These are phyloP conservation scores for Criorhina ranunculi DNA, from an alignment of 2,888 invertebrate genomes.

Conservation along the genomic window DNA sequence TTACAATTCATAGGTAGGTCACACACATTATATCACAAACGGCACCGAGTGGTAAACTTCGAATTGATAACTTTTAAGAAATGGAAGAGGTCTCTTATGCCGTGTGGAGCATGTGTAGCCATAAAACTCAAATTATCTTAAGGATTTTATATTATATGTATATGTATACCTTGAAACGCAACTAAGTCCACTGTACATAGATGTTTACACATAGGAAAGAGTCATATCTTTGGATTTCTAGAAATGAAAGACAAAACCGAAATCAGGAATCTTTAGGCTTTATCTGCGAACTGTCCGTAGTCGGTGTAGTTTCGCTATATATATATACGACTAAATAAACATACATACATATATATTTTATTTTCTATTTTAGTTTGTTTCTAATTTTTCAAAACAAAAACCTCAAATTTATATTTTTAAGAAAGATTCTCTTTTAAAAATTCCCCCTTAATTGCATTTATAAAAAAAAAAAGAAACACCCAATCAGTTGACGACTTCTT, in stretches of 20 bases:
- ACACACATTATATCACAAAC: conserved; percentile 37
- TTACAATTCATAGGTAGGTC: conserved; percentile 66
- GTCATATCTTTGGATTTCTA: conserved; percentile 76
- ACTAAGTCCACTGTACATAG: conserved; percentile 64
- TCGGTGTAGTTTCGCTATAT: conserved; percentile 50
- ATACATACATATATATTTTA: conserved; percentile 31
- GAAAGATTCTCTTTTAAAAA: conserved; percentile 30
- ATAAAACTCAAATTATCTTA: conserved; percentile 65
- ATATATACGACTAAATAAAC: conserved; percentile 31
- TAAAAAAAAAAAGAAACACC: conserved; percentile 14
- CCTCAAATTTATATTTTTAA: conserved; percentile 29
- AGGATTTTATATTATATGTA: conserved; percentile 65
- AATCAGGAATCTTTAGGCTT: conserved; percentile 76
- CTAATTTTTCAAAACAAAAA: conserved; percentile 19
- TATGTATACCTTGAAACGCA: conserved; percentile 46
- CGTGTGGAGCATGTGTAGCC: conserved; percentile 75
- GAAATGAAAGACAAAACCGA: conserved; percentile 74
- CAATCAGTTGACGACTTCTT: conserved; percentile 31
- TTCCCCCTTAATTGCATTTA: conserved; percentile 70
- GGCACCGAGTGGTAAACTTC: conserved; percentile 21
- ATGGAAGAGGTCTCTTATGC: conserved; percentile 64
- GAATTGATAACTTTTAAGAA: conserved; percentile 59
- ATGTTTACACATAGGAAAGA: conserved; percentile 62
- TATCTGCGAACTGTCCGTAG: conserved; percentile 62
- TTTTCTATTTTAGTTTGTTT: conserved; percentile 27